phyloP scores from a whole-genome alignment of 1,140 invertebrate genomes.

The Cotesia glomerata region DNA sequence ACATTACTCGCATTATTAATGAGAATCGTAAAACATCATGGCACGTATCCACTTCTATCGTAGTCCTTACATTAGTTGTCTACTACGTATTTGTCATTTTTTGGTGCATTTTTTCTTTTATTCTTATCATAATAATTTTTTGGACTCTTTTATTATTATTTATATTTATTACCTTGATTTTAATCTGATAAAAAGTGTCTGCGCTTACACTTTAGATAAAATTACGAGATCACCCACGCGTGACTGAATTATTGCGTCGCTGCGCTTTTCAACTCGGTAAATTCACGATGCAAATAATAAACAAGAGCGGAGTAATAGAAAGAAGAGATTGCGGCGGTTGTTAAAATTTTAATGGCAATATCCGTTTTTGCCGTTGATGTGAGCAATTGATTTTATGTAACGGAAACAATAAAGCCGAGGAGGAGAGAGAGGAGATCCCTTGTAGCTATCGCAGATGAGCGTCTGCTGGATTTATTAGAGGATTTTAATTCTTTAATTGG shows the following conservation, averaged over 20 bases:
- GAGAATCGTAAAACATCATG: constrained; percentile 48
- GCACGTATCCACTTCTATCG: constrained; percentile 34
- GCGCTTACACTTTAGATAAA: constrained; percentile 30
- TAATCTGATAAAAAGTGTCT: too few species aligned
- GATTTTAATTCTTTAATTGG: not conserved
- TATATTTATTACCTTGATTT: not conserved
- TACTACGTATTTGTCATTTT: constrained; percentile 14
- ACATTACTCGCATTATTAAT: constrained; percentile 50
- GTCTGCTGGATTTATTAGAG: not conserved
- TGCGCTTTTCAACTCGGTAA: constrained; percentile 6
- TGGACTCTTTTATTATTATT: not conserved
- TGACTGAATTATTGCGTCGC: constrained; percentile 20
- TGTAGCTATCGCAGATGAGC: not conserved
- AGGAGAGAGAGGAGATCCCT: not conserved
- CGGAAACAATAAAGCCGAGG: too few species aligned
- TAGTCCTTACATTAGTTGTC: constrained; percentile 15
- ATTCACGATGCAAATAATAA: not conserved
- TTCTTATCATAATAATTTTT: not conserved
- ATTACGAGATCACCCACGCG: constrained; percentile 34
- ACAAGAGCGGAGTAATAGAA: not conserved
- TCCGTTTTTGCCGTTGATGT: too few species aligned
- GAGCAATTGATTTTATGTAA: too few species aligned
- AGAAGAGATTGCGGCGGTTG: not conserved
- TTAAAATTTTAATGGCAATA: not conserved
- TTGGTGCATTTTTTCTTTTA: not conserved